phyloP scores from a whole-genome alignment of 2,888 invertebrate species.

The Drosophila anomalata region DNA sequence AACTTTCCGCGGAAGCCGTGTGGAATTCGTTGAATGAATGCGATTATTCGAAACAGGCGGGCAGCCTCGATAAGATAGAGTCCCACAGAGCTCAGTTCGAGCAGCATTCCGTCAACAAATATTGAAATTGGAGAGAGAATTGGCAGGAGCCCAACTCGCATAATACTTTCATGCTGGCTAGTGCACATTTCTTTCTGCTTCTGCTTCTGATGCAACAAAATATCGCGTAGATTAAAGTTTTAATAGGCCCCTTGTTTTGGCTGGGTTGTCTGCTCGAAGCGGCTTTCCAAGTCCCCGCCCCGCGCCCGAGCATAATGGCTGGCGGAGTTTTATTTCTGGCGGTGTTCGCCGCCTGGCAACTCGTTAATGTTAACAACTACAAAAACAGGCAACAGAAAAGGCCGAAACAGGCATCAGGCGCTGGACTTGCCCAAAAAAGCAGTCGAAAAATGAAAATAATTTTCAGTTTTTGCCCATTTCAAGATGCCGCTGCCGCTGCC shows the following conservation, averaged over 20 bases:
- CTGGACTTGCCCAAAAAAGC: conserved; percentile 37
- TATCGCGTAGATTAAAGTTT: conserved; percentile 26
- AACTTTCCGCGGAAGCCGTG: conserved; percentile 27
- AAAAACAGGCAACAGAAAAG: conserved; percentile 22
- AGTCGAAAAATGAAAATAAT: conserved; percentile 26
- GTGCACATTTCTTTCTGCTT: conserved; percentile 1
- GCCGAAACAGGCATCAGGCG: conserved; percentile 8
- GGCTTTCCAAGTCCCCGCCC: conserved; percentile 26
- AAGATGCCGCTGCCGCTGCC: conserved; percentile 34
- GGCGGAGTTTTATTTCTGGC: conserved; percentile 17
- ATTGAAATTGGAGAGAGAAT: background rate
- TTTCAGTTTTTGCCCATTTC: conserved; percentile 45
- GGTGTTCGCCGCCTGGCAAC: conserved; percentile 27
- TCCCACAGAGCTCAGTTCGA: background rate
- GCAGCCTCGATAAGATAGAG: background rate
- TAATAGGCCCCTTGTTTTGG: conserved; percentile 33
- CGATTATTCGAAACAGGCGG: conserved; percentile 17
- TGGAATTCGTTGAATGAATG: conserved; percentile 33
- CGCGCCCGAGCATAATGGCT: conserved; percentile 25
- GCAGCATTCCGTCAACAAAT: background rate
- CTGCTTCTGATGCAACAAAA: conserved; percentile 1
- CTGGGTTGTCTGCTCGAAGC: background rate
- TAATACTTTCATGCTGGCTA: background rate
- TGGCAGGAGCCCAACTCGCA: background rate
- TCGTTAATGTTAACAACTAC: conserved; percentile 46